These are phyloP conservation scores for Laspeyria flexula DNA, from an alignment of 2,888 invertebrate species.

Conservation along the genomic window DNA sequence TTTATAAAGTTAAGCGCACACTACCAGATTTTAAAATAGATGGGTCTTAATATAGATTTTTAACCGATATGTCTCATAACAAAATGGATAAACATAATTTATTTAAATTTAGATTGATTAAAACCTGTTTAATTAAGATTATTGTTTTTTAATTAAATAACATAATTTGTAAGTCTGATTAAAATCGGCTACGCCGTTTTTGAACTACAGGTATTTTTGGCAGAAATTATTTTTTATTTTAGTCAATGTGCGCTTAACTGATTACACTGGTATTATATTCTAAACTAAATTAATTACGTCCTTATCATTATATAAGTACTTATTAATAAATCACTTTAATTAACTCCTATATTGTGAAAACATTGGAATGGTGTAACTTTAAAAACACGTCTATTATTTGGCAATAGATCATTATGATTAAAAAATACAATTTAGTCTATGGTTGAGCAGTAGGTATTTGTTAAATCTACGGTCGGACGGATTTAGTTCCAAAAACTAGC, in stretches of 20 bases:
- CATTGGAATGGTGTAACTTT: slow-evolving; percentile 31
- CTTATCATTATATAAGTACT: slow-evolving; percentile 54
- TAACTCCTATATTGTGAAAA: slow-evolving; percentile 29
- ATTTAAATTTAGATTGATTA: too few species aligned
- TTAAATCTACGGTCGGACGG: neutral
- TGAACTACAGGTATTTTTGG: too few species aligned
- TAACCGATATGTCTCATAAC: too few species aligned
- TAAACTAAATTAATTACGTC: slow-evolving; percentile 59
- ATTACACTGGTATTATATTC: slow-evolving; percentile 38
- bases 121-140: too few species aligned
- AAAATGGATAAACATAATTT: too few species aligned
- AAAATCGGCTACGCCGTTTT: too few species aligned
- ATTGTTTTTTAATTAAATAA: too few species aligned
- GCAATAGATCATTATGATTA: slow-evolving; percentile 2
- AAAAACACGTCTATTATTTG: slow-evolving; percentile 15
- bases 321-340: slow-evolving; percentile 46
- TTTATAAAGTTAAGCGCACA: slow-evolving; percentile 34
- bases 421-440: slow-evolving; percentile 1
- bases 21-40: slow-evolving; percentile 6
- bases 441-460: neutral
- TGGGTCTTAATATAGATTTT: too few species aligned
- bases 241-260: slow-evolving; percentile 35
- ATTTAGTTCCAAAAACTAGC: neutral
- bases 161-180: too few species aligned
- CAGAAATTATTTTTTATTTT: neutral